Percentiles rank a stretch among this genome's conserved stretches.
Conservation (phyloP, 2,113 vertebrate species). For the Barnardius zonarius region DNA sequence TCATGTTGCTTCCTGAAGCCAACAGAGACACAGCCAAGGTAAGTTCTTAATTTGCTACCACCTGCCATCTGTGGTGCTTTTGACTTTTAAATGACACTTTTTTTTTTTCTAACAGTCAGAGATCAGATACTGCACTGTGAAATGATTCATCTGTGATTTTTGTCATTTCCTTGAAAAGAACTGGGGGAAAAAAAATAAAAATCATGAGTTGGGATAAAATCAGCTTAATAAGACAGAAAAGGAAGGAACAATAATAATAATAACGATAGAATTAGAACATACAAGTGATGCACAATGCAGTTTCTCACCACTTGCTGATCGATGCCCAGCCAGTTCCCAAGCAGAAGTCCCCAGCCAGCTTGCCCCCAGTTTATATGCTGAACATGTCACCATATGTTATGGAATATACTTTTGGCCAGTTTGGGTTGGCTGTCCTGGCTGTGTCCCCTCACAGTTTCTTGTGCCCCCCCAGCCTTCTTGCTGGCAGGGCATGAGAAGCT, state of each 20-base stretch:
- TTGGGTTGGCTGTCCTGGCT: not conserved
- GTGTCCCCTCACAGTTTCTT: not conserved
- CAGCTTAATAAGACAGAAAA: not conserved
- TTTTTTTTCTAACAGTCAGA: not conserved
- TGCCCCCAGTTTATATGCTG: not conserved
- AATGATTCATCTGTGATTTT: not conserved
- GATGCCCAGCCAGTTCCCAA: not conserved
- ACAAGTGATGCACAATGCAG: not conserved
- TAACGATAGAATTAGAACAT: not conserved
- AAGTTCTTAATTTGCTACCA: not conserved
- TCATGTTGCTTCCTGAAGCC: conserved; percentile 88
- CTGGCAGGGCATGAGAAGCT: not conserved
- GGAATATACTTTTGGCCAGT: not conserved
- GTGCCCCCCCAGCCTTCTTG: not conserved
- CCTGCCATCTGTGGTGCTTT: not conserved
- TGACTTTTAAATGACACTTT: not conserved
- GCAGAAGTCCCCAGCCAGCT: not conserved
- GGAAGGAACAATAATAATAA: not conserved
- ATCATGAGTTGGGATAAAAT: not conserved
- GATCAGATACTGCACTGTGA: not conserved
- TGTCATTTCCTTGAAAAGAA: not conserved
- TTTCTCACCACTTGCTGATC: not conserved
- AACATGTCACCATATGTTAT: not conserved
- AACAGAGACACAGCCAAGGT: conserved; percentile 91
- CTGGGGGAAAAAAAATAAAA: not conserved